A percentile compares a stretch with the other conserved stretches of the same genome.
Evolutionary conservation across 2,113 vertebrate genomes (phyloP).

Genomic region (Sylvilagus bachmani): DNA sequence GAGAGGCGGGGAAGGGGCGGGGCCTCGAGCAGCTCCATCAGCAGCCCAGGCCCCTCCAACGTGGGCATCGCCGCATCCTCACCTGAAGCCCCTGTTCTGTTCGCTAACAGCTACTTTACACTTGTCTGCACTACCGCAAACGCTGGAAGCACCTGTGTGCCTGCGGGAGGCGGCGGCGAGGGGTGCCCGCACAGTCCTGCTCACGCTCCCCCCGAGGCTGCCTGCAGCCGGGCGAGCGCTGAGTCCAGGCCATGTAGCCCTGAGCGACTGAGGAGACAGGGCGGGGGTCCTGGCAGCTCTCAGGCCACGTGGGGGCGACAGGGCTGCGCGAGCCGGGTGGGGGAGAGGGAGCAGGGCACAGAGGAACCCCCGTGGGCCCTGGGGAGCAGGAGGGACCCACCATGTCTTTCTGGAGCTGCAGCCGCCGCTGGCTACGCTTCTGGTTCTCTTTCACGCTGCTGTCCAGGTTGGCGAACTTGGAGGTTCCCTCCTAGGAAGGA

Average conservation of each 20-base stretch:
- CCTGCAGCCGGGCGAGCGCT: no score
- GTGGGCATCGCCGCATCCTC: slow-evolving; percentile 55
- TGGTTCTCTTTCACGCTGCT: slow-evolving; percentile 97
- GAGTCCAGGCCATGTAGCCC: no score
- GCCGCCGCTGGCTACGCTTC: slow-evolving; percentile 95
- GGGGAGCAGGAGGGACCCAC: slow-evolving; percentile 80
- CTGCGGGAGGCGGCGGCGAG: background rate
- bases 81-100: slow-evolving; percentile 48
- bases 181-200: no score
- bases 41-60: background rate
- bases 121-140: slow-evolving; percentile 59
- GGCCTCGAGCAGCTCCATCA: no score
- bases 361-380: no score
- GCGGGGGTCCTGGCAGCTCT: no score
- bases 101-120: slow-evolving; percentile 71
- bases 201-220: no score
- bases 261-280: no score
- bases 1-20: no score
- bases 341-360: no score
- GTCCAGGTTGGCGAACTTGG: slow-evolving; percentile 97
- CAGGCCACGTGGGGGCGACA: no score
- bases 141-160: background rate
- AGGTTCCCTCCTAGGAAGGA: slow-evolving; percentile 94
- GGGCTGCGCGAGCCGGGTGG: no score
- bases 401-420: slow-evolving; percentile 96